These are phyloP conservation scores for Diphyllodes magnificus DNA, from an alignment of 2,113 vertebrate genomes.

Conservation along the genomic window DNA sequence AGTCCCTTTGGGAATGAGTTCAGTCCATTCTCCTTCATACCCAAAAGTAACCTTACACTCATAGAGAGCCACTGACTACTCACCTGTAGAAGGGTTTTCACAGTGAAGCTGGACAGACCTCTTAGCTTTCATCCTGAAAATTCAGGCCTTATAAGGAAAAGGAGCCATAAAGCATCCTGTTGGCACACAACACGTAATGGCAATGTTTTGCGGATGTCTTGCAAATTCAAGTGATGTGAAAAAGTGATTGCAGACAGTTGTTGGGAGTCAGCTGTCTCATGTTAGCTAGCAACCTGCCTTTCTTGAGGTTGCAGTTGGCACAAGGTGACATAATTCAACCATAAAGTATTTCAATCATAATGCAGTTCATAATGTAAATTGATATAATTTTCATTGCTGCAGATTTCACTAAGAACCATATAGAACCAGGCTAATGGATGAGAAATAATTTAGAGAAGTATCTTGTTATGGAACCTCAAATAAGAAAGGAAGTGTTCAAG, in stretches of 20 bases:
- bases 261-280: background rate
- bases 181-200: background rate
- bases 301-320: background rate
- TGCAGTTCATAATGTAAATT: background rate
- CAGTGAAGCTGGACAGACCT: background rate
- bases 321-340: background rate
- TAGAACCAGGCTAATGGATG: background rate
- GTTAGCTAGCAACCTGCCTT: background rate
- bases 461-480: background rate
- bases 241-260: conserved; percentile 10
- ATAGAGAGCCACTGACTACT: background rate
- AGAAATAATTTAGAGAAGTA: background rate
- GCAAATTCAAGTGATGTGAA: conserved; percentile 30
- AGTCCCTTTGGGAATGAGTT: conserved; percentile 24
- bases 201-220: conserved; percentile 34
- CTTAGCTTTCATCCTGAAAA: conserved; percentile 45
- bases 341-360: background rate
- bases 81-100: background rate
- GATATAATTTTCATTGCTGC: background rate
- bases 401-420: background rate
- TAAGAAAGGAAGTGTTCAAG: background rate
- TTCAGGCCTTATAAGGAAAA: conserved; percentile 38
- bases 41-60: background rate
- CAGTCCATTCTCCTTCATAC: background rate
- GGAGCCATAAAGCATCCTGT: background rate